A percentile compares a stretch with the other conserved stretches of the same genome.
Conservation (phyloP, 2,888 invertebrate species). For the Bedellia somnulentella region DNA sequence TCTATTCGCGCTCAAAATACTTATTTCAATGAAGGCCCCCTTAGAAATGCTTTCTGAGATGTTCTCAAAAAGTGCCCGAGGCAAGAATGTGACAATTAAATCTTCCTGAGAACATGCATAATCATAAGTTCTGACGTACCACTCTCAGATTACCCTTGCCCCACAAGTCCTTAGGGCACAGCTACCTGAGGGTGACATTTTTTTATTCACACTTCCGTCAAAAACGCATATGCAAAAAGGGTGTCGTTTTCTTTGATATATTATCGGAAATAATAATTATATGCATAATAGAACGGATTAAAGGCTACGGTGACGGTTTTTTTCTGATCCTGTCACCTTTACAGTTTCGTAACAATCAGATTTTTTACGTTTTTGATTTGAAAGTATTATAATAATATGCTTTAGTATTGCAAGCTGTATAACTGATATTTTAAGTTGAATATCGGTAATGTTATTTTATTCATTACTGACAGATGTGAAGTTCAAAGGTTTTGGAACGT, state of each 20-base stretch:
- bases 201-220: constrained; percentile 59
- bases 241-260: constrained; percentile 54
- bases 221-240: constrained; percentile 54
- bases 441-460: constrained; percentile 22
- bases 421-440: too few relatives aligned
- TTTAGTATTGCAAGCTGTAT: constrained; percentile 37
- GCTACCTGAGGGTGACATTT: constrained; percentile 55
- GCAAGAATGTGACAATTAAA: constrained; percentile 30
- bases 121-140: constrained; percentile 33
- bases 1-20: constrained; percentile 27
- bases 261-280: constrained; percentile 60
- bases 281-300: constrained; percentile 59
- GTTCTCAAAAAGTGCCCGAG: constrained; percentile 33
- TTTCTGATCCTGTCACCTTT: constrained; percentile 51
- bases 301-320: constrained; percentile 41
- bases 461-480: constrained; percentile 33
- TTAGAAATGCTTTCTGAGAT: constrained; percentile 25
- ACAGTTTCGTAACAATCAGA: constrained; percentile 30
- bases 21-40: constrained; percentile 22
- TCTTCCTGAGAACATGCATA: constrained; percentile 59
- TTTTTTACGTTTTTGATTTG: constrained; percentile 23
- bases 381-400: constrained; percentile 37
- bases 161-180: constrained; percentile 43
- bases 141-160: constrained; percentile 40
- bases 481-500: constrained; percentile 10